phyloP scores from a whole-genome alignment of 2,888 invertebrate genomes.

The Drosophila mettleri region DNA sequence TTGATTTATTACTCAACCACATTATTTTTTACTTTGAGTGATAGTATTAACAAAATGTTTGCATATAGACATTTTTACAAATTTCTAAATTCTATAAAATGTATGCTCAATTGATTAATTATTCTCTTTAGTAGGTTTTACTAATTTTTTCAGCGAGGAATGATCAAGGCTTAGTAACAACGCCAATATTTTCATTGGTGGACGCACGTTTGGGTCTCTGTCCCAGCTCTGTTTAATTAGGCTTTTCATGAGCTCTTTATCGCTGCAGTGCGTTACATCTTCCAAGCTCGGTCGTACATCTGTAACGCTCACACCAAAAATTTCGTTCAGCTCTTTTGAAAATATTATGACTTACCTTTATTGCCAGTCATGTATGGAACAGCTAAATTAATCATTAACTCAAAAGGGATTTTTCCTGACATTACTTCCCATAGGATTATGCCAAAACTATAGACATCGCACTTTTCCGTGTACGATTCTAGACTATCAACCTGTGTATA shows the following conservation, averaged over 20 bases:
- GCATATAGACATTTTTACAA: too few relatives aligned
- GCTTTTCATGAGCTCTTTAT: not conserved
- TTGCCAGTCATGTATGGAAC: accelerated
- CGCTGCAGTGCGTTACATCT: not conserved
- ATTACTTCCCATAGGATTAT: constrained; percentile 52
- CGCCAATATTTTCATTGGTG: constrained; percentile 1
- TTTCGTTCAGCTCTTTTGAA: not conserved
- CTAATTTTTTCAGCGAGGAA: not conserved
- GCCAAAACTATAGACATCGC: constrained; percentile 51
- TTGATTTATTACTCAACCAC: too few relatives aligned
- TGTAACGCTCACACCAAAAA: not conserved
- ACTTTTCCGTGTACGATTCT: not conserved
- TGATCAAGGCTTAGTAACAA: not conserved
- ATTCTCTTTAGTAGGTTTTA: not conserved
- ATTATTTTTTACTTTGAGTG: too few relatives aligned
- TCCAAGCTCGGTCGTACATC: constrained; percentile 16
- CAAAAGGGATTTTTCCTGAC: constrained; percentile 14
- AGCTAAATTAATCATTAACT: accelerated
- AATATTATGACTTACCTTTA: too few relatives aligned
- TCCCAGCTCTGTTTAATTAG: not conserved
- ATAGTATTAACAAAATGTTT: too few relatives aligned
- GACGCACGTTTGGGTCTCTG: not conserved
- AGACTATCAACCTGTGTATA: not conserved
- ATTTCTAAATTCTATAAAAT: too few relatives aligned
- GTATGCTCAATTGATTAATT: too few relatives aligned